phyloP scores from a whole-genome alignment of 2,113 vertebrate species.

The Gallinago paraguaiae region DNA sequence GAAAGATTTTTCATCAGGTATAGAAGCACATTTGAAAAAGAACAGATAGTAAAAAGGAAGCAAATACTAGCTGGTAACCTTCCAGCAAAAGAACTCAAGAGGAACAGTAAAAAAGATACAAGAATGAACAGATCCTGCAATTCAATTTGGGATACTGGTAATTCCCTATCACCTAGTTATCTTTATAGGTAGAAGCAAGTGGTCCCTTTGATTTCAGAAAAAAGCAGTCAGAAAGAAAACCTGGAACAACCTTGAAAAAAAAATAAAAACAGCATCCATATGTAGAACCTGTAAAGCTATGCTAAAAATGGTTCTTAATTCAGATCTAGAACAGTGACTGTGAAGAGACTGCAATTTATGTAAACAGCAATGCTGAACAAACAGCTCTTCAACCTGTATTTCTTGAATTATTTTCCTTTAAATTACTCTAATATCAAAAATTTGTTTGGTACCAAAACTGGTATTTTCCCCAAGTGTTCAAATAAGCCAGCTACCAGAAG shows the following conservation, averaged over 20 bases:
- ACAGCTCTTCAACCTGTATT: not conserved
- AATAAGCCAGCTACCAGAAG: not conserved
- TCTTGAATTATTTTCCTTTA: not conserved
- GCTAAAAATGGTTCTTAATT: not conserved
- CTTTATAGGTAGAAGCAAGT: not conserved
- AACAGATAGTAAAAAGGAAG: not conserved
- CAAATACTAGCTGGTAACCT: not conserved
- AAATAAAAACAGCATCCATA: not conserved
- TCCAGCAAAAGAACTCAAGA: not conserved
- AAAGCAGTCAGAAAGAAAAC: not conserved
- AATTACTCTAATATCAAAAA: not conserved
- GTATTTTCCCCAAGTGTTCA: not conserved
- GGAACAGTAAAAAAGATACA: not conserved
- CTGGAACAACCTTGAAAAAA: not conserved
- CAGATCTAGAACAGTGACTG: not conserved
- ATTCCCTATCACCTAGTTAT: not conserved
- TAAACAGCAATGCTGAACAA: not conserved
- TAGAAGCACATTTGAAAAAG: not conserved
- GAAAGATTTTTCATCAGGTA: not conserved
- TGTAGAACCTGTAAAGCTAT: not conserved
- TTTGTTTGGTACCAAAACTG: not conserved
- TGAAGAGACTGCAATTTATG: not conserved
- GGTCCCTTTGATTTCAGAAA: not conserved
- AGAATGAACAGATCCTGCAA: not conserved
- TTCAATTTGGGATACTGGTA: not conserved